Percentiles rank a stretch among this genome's conserved stretches.
phyloP scores from a whole-genome alignment of 2,888 invertebrate species.

The Melolontha melolontha region DNA sequence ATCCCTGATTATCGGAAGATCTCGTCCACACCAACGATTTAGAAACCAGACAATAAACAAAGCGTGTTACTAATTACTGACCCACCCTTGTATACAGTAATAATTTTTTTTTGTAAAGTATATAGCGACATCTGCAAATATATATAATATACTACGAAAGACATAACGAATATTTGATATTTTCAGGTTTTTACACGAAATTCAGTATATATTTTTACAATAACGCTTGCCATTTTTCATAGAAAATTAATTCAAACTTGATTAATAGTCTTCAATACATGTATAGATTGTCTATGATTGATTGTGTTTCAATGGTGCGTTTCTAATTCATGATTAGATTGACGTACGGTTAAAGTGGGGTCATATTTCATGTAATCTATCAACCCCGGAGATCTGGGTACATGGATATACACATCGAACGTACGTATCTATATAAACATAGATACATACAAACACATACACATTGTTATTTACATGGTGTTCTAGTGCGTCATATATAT shows the following conservation, averaged over 20 bases:
- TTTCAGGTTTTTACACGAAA: background rate
- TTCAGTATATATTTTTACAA: conserved; percentile 2
- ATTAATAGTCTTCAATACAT: conserved; percentile 21
- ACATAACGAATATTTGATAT: conserved; percentile 7
- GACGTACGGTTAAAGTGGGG: conserved; percentile 27
- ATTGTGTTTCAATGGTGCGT: conserved; percentile 30
- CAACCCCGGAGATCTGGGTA: background rate
- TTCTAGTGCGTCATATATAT: too few relatives aligned
- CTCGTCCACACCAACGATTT: too few relatives aligned
- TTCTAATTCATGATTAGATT: conserved; percentile 30
- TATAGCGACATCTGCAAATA: too few relatives aligned
- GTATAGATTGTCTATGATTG: conserved; percentile 30
- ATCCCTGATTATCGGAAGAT: too few relatives aligned
- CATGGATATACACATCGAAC: background rate
- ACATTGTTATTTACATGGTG: too few relatives aligned
- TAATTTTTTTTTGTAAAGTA: too few relatives aligned
- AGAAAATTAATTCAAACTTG: conserved; percentile 30
- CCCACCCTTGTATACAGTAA: too few relatives aligned
- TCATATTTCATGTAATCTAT: conserved; percentile 36
- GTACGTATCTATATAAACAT: too few relatives aligned
- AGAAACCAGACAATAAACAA: too few relatives aligned
- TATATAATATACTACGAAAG: too few relatives aligned
- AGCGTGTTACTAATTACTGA: too few relatives aligned
- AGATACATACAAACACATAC: too few relatives aligned
- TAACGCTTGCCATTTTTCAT: conserved; percentile 29